Percentiles rank a stretch among this genome's conserved stretches.
These are phyloP conservation scores for Rutpela maculata DNA, from an alignment of 2,888 invertebrate genomes.

Conservation along the genomic window DNA sequence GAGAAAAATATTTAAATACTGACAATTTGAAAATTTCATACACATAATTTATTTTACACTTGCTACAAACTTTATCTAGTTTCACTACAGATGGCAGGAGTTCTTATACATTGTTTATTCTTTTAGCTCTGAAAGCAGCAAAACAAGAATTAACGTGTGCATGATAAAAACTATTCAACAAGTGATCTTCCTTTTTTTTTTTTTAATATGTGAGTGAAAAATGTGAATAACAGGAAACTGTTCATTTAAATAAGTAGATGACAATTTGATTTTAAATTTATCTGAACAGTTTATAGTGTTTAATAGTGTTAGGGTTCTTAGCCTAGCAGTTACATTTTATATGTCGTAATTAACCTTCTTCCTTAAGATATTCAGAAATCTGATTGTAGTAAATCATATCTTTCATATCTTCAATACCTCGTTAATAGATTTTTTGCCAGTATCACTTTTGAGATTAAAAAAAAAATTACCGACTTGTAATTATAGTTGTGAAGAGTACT, in stretches of 20 bases:
- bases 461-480: too few species aligned
- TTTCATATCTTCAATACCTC: not conserved
- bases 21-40: too few species aligned
- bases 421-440: not conserved
- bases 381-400: not conserved
- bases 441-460: not conserved
- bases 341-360: constrained; percentile 5
- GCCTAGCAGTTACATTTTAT: constrained; percentile 19
- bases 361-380: constrained; percentile 29
- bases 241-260: constrained; percentile 11
- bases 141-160: constrained; percentile 77
- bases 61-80: too few species aligned
- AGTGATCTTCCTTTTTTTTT: constrained; percentile 48
- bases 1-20: too few species aligned
- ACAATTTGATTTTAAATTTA: not conserved
- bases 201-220: not conserved
- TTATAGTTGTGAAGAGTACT: too few species aligned
- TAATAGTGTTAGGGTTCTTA: constrained; percentile 19
- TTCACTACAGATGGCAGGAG: too few species aligned
- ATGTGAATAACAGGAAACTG: not conserved
- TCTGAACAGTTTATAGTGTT: constrained; percentile 2
- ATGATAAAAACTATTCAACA: constrained; percentile 69
- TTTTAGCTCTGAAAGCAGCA: constrained; percentile 76
- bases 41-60: too few species aligned
- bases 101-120: not conserved